Conservation (phyloP, 2,113 vertebrate species). For the Ceyx melanurus region DNA sequence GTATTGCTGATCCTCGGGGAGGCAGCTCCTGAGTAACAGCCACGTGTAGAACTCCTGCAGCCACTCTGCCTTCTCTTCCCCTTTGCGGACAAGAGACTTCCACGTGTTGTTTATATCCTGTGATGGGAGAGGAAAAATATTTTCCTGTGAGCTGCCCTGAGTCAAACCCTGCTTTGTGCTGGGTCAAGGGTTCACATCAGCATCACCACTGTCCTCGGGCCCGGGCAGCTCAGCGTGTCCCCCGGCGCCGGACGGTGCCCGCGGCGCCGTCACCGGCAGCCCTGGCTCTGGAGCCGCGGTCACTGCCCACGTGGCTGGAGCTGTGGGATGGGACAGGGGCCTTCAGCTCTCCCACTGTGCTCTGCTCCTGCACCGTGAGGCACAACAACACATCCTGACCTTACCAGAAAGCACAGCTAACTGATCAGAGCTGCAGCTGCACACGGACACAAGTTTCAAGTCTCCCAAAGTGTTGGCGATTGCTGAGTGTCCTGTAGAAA, state of each 20-base stretch:
- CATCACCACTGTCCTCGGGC: not conserved
- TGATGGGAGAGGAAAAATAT: not conserved
- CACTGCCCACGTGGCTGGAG: not conserved
- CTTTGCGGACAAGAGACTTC: not conserved
- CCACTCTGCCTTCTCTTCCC: not conserved
- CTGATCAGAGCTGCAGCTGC: not conserved
- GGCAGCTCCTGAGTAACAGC: not conserved
- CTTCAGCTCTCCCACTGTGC: not conserved
- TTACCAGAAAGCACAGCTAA: not conserved
- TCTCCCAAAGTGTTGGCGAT: not conserved
- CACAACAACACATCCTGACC: not conserved
- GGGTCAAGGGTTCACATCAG: not conserved
- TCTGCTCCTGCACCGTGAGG: not conserved
- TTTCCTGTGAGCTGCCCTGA: not conserved
- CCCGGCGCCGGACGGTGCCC: fast-evolving
- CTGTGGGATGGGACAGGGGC: not conserved
- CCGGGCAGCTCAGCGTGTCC: not conserved
- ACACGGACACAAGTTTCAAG: not conserved
- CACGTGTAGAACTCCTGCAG: not conserved
- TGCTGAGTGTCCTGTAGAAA: not conserved
- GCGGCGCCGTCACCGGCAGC: not conserved
- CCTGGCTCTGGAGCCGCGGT: not conserved
- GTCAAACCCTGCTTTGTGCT: not conserved
- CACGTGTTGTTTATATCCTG: not conserved
- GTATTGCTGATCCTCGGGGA: not conserved